These are phyloP conservation scores for Caradrina kadenii DNA, from an alignment of 2,888 invertebrate genomes.

Conservation along the genomic window DNA sequence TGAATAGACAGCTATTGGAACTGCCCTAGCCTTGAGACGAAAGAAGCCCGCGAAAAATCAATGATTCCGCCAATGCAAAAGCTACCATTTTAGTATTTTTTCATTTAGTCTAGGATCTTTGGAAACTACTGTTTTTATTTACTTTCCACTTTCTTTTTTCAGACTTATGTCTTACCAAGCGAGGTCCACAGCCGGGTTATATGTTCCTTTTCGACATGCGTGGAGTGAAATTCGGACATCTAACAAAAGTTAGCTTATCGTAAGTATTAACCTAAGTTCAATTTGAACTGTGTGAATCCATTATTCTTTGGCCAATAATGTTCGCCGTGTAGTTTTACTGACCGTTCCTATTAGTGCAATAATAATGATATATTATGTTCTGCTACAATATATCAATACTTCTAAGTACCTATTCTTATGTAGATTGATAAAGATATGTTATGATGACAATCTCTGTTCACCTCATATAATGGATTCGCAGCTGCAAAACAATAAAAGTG, in stretches of 20 bases:
- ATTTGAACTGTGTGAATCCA: slow-evolving; percentile 32
- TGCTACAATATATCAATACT: background rate
- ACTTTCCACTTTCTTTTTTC: slow-evolving; percentile 63
- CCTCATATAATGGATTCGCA: slow-evolving; percentile 41
- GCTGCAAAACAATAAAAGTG: slow-evolving; percentile 16
- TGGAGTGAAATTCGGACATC: slow-evolving; percentile 91
- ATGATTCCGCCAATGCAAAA: slow-evolving; percentile 33
- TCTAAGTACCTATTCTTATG: background rate
- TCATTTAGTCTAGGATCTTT: background rate
- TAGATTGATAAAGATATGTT: background rate
- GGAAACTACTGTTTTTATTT: background rate
- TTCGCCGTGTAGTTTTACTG: background rate
- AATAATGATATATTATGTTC: background rate
- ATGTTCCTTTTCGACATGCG: slow-evolving; percentile 93
- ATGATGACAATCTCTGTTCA: background rate
- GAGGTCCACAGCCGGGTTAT: slow-evolving; percentile 92
- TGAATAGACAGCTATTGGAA: slow-evolving; percentile 9
- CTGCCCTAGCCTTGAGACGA: slow-evolving; percentile 14
- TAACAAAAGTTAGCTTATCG: slow-evolving; percentile 90
- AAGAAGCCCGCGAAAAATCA: slow-evolving; percentile 44
- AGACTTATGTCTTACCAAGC: slow-evolving; percentile 90
- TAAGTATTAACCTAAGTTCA: slow-evolving; percentile 71
- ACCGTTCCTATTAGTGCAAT: background rate
- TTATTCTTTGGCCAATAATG: slow-evolving; percentile 10
- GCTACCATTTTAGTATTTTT: slow-evolving; percentile 45